These are phyloP conservation scores for Drosophila nr. medialis DNA, from an alignment of 2,888 invertebrate species.

Conservation along the genomic window DNA sequence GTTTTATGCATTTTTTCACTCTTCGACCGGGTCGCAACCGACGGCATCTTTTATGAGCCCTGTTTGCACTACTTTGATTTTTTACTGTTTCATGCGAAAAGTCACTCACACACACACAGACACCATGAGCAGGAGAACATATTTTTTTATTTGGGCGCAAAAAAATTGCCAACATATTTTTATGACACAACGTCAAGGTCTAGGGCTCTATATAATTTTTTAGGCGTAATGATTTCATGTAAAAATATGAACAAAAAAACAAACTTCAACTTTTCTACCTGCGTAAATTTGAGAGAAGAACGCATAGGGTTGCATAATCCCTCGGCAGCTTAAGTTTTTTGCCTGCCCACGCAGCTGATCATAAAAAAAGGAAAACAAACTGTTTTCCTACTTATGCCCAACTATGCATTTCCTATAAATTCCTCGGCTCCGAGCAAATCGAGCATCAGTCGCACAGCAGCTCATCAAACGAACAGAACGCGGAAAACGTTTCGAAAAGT, in stretches of 20 bases:
- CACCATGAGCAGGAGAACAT: constrained; percentile 19
- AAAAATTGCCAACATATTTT: constrained; percentile 54
- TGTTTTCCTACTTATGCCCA: constrained; percentile 22
- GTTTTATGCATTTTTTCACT: constrained; percentile 33
- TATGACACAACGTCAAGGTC: constrained; percentile 75
- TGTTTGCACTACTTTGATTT: constrained; percentile 78
- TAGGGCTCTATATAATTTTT: constrained; percentile 61
- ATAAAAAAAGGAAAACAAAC: constrained; percentile 54
- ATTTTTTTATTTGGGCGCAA: constrained; percentile 52
- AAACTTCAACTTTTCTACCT: constrained; percentile 56
- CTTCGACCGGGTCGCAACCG: constrained; percentile 51
- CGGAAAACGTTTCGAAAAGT: constrained; percentile 36
- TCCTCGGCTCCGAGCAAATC: constrained; percentile 4
- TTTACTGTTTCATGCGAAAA: constrained; percentile 74
- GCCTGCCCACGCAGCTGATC: constrained; percentile 59
- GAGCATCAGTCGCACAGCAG: constrained; percentile 66
- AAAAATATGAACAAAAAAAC: constrained; percentile 42
- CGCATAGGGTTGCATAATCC: constrained; percentile 80
- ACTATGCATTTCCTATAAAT: constrained; percentile 56
- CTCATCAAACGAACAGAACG: constrained; percentile 57
- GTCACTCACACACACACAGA: constrained; percentile 6
- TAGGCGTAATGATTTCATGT: constrained; percentile 69
- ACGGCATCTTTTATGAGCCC: constrained; percentile 69
- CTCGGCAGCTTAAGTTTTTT: constrained; percentile 71
- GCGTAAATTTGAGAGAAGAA: constrained; percentile 39